Base-by-base conservation (phyloP, 1,140 invertebrate species). In the Dolichoris vasculosae region DNA sequence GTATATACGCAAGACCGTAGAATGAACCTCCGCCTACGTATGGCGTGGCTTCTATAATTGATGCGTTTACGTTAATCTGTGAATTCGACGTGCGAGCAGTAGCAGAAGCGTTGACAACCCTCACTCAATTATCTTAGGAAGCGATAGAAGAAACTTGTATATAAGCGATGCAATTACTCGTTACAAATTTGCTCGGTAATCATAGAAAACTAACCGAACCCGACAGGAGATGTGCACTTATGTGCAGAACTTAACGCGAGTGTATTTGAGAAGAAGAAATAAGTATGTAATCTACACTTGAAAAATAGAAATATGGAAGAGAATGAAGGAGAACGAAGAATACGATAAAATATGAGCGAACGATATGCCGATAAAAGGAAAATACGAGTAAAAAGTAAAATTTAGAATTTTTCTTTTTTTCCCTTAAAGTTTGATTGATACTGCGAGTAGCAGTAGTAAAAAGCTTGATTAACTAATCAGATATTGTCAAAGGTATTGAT, bases 61-160 rank as follows among this genome's bases (percentile, higher is more conserved):
- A 86, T 86, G 85, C 85, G 59, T 86, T 86, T 86, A 82, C 85
- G 85, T 82, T 86, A 86, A 86, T 82, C 80, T 82, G 79, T 64
- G 73, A 82, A 82, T 86, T 82, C 79, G 78, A 80, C 67, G 48
- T 75, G 69, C 35, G 69, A 82, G 51, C 40, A 26, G 75, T 30
- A 8, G 69, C 35, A n/a, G 59, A 35, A 40, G 77, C 67, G 64
- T 48, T 75, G 78, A 4, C 75, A 51, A 51, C 17, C 23, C 51
- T 55, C 51, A 26, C 32, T 69, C 48, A 63, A 73, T 85, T 81
- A 85, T 86, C n/a, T 77, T 43, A 20, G 23, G 38, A 48, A 78
- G 43, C 76, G 63, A 77, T 82, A 77, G 85, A 78, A 82, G 80
- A 86, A 82, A 73, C 20, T 73, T 78, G 79, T 82, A 75, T 48